Conservation (phyloP, 2,797 vertebrate species). For the Coreius guichenoti region DNA sequence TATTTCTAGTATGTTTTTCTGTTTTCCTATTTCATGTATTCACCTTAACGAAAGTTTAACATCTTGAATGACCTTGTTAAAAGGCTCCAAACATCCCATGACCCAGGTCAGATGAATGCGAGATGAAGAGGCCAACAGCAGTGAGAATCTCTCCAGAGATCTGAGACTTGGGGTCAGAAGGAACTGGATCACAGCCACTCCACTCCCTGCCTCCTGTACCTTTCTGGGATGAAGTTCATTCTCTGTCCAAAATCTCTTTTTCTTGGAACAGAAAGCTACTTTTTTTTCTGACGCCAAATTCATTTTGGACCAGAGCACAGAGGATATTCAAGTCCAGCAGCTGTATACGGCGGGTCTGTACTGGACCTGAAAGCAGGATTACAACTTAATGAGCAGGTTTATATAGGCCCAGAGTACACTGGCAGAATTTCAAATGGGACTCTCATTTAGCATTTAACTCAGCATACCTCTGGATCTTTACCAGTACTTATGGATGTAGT, state of each 20-base stretch:
- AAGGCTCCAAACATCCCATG: background rate
- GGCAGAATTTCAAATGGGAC: slow-evolving; percentile 31
- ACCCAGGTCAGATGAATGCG: background rate
- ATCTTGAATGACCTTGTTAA: slow-evolving; percentile 3
- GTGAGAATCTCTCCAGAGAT: slow-evolving; percentile 21
- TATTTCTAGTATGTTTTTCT: background rate
- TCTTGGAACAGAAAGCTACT: slow-evolving; percentile 35
- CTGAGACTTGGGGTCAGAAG: slow-evolving; percentile 1
- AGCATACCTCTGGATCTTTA: slow-evolving; percentile 1
- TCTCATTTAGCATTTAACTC: slow-evolving; percentile 15
- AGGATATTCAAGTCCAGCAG: slow-evolving; percentile 32
- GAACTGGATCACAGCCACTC: background rate
- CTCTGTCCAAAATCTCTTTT: slow-evolving; percentile 37
- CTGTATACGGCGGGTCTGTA: slow-evolving; percentile 35
- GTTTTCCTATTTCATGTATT: background rate
- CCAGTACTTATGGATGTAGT: background rate
- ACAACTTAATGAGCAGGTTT: slow-evolving; percentile 27
- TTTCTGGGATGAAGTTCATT: slow-evolving; percentile 34
- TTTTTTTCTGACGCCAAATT: slow-evolving; percentile 33
- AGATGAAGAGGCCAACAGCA: background rate
- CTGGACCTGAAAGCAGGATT: slow-evolving; percentile 36
- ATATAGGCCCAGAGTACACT: slow-evolving; percentile 6
- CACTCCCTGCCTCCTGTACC: background rate
- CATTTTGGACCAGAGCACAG: slow-evolving; percentile 39
- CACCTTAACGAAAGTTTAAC: background rate